Evolutionary conservation across 2,888 invertebrate genomes (phyloP).

Genomic region (Elegia similella): DNA sequence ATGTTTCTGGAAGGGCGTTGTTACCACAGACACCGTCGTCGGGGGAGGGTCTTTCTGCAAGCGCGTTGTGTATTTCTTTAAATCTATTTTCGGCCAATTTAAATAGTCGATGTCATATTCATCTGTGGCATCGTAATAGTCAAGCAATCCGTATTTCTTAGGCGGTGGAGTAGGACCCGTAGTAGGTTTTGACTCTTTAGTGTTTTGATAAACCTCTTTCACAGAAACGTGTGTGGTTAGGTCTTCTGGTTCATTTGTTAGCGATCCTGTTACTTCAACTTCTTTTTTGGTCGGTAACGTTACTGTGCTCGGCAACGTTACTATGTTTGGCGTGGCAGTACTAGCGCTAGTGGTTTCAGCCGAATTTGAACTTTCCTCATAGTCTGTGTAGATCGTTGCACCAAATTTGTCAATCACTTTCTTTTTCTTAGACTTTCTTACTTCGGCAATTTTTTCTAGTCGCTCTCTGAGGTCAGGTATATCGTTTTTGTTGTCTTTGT

Average conservation of each 20-base stretch:
- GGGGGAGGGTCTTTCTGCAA: constrained; percentile 23
- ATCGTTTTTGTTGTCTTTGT: constrained; percentile 51
- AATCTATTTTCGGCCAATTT: constrained; percentile 57
- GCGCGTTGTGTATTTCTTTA: constrained; percentile 51
- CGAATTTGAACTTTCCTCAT: constrained; percentile 53
- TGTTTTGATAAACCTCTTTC: background rate
- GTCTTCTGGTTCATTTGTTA: background rate
- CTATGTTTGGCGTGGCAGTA: constrained; percentile 24
- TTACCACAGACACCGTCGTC: constrained; percentile 28
- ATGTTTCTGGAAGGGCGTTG: constrained; percentile 30
- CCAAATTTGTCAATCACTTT: constrained; percentile 51
- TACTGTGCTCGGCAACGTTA: constrained; percentile 5
- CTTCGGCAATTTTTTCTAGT: constrained; percentile 68
- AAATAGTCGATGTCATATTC: constrained; percentile 62
- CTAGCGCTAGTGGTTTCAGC: constrained; percentile 37
- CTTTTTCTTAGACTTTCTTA: constrained; percentile 65
- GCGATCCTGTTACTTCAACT: background rate
- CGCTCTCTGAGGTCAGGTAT: constrained; percentile 60
- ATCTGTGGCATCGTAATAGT: constrained; percentile 60
- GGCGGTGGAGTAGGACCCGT: constrained; percentile 39
- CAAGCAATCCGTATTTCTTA: constrained; percentile 45
- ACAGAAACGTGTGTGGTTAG: constrained; percentile 4
- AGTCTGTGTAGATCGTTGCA: constrained; percentile 58
- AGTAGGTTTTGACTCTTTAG: constrained; percentile 23
- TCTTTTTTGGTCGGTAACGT: background rate